Conservation (phyloP, 53 echinoderm and acorn worm genomes). For the Zoroaster sp. region DNA sequence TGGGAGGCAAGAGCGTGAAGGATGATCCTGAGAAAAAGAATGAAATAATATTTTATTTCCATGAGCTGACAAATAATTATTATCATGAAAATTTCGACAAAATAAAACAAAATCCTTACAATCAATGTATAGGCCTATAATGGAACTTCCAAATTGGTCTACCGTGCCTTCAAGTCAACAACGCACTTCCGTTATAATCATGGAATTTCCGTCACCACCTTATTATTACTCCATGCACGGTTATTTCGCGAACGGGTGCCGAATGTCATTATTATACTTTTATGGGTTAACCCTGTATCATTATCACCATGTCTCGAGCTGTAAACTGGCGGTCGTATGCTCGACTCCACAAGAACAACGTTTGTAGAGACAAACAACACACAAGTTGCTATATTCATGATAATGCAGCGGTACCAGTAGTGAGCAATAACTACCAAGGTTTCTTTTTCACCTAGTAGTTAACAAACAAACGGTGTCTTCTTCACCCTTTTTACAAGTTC, state of each 20-base stretch:
- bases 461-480: not conserved
- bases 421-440: not conserved
- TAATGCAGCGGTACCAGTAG: too few species aligned
- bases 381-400: too few species aligned
- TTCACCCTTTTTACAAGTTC: not conserved
- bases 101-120: too few species aligned
- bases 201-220: not conserved
- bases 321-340: not conserved
- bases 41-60: too few species aligned
- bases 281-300: not conserved
- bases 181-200: not conserved
- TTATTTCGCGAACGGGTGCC: not conserved
- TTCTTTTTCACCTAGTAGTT: not conserved
- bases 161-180: not conserved
- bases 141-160: too few species aligned
- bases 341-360: too few species aligned
- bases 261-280: not conserved
- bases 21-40: too few species aligned
- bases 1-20: not conserved
- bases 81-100: too few species aligned
- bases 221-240: not conserved
- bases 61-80: too few species aligned
- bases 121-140: too few species aligned
- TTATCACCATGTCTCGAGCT: not conserved
- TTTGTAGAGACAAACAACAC: too few species aligned